Conservation (phyloP, 2,888 invertebrate genomes). For the Dinocampus coccinellae region DNA sequence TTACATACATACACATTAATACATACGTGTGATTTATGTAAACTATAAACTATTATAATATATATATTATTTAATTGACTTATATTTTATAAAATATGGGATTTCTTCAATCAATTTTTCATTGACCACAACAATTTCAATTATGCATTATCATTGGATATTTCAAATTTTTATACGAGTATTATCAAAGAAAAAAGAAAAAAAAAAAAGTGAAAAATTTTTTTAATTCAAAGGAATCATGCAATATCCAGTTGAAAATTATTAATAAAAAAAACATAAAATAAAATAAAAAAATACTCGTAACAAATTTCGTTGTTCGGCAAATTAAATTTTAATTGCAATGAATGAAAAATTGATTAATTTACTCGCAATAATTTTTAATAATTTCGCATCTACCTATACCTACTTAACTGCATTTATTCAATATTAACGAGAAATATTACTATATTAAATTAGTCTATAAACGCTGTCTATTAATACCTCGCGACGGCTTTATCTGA, state of each 20-base stretch:
- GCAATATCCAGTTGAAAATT: no score
- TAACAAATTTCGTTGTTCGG: constrained; percentile 8
- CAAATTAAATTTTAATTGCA: not conserved
- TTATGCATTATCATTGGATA: not conserved
- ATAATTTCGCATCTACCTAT: constrained; percentile 45
- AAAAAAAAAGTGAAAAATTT: not conserved
- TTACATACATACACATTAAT: constrained; percentile 16
- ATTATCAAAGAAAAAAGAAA: not conserved
- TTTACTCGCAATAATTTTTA: constrained; percentile 36
- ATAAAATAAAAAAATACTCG: no score
- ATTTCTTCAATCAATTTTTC: constrained; percentile 1
- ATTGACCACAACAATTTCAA: not conserved
- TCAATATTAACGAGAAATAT: constrained; percentile 25
- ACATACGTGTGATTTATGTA: not conserved
- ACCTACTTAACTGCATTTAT: constrained; percentile 50
- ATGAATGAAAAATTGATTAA: constrained; percentile 13
- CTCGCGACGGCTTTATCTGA: not conserved
- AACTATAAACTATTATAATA: no score
- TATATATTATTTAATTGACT: constrained; percentile 32
- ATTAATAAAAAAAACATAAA: no score
- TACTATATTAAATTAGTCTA: constrained; percentile 22
- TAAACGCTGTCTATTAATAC: constrained; percentile 2
- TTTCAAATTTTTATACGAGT: not conserved
- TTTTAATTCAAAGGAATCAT: not conserved
- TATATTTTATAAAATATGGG: constrained; percentile 31